Conservation (phyloP, 2,113 vertebrate species). For the Murina feae region DNA sequence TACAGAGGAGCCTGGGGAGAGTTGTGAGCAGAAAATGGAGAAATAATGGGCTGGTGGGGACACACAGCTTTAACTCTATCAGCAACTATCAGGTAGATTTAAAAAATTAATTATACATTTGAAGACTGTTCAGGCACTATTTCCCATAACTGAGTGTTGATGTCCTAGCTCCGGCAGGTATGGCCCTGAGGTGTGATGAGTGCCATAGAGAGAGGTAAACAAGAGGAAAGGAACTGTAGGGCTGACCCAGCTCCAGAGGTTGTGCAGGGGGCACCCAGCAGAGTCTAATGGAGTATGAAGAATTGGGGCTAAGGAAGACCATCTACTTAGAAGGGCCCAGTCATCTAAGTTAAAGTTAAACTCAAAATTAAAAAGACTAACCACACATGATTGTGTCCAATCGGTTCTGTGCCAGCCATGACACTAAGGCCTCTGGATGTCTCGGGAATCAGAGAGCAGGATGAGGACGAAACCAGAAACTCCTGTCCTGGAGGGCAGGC, state of each 20-base stretch:
- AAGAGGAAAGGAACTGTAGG: background rate
- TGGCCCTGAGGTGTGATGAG: background rate
- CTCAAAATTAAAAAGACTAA: background rate
- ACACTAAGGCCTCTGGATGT: background rate
- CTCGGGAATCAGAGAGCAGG: background rate
- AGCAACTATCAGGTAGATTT: background rate
- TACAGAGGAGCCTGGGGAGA: background rate
- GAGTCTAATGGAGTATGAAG: no score
- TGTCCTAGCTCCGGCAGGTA: background rate
- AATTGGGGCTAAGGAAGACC: background rate
- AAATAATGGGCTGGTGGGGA: accelerated
- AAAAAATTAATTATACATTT: background rate
- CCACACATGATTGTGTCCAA: no score
- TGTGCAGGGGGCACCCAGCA: no score
- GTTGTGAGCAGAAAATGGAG: background rate
- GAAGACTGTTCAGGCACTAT: background rate
- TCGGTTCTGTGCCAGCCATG: no score
- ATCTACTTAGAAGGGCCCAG: background rate
- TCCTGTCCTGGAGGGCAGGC: background rate
- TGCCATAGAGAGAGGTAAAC: background rate
- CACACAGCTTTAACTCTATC: background rate
- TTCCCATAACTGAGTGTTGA: background rate
- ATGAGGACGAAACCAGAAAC: background rate
- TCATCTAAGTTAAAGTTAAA: background rate
- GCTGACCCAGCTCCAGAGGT: background rate